phyloP scores from a whole-genome alignment of 2,113 vertebrate species.

The Colius striatus region DNA sequence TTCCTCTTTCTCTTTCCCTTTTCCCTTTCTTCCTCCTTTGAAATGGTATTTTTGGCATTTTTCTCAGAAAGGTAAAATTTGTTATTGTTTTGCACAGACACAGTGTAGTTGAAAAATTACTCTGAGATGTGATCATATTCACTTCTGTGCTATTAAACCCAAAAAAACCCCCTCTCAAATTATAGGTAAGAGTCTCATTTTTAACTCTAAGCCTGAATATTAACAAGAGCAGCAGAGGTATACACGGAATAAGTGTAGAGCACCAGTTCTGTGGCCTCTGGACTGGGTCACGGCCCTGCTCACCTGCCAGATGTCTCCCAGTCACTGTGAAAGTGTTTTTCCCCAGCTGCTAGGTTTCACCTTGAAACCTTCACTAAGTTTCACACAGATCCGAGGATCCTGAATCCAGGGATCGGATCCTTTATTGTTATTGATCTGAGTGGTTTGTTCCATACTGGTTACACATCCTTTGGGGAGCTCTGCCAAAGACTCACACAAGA shows the following conservation, averaged over 20 bases:
- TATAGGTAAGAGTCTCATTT: background rate
- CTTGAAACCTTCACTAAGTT: background rate
- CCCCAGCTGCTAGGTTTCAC: background rate
- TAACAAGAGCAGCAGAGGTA: background rate
- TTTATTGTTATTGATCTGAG: background rate
- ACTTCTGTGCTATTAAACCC: background rate
- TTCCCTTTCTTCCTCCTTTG: background rate
- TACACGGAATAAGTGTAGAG: background rate
- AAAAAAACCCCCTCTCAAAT: background rate
- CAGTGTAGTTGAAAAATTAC: background rate
- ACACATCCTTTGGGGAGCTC: background rate
- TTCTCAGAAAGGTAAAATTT: background rate
- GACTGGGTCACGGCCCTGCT: background rate
- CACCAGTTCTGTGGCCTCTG: background rate
- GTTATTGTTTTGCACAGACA: background rate
- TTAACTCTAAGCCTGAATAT: background rate
- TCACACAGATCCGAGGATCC: background rate
- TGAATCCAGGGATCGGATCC: background rate
- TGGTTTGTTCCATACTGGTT: background rate
- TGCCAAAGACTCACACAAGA: background rate
- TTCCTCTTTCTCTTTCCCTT: background rate
- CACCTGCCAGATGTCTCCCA: background rate
- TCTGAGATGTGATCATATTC: background rate
- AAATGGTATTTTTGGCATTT: slow-evolving; percentile 70
- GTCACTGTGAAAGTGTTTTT: background rate